Evolutionary conservation across 1,140 invertebrate species (phyloP), one percentile per base, ranked within the genome.

Genomic region (Sinella curviseta): DNA sequence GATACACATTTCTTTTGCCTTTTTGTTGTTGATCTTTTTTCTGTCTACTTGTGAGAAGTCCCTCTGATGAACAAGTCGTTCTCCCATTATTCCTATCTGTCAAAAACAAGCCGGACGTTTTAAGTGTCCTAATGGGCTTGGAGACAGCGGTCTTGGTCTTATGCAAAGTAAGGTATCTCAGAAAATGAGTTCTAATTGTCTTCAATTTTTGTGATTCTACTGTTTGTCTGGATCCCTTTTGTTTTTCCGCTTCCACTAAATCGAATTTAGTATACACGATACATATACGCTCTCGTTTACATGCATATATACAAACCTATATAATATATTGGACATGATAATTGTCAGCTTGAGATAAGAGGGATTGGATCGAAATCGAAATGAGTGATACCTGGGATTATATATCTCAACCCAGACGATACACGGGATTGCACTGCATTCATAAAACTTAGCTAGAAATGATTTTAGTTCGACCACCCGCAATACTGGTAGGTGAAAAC

Each of bases 121-220:
- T 74, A 81, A 81, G 74, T 79, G 78, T 75, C 75, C 78, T 81
- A 81, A 81, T 81, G 80, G 80, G 78, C 76, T 65, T 34, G 80
- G 80, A 81, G 80, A 81, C 80, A 78, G 80, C 80, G 80, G 80
- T 77, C 31, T 73, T 77, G n/a, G n/a, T n/a, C n/a, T n/a, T n/a
- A n/a, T n/a, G n/a, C n/a, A n/a, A 30, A 75, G 78, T 81, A 79
- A 81, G 79, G 60, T 76, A 60, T 60, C 39, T 28, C 12, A 67
- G 28, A 67, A 67, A 30, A 24, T 67, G 60, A 81, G 60, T 79
- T 81, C 80, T 81, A 81, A 81, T 81, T 81, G 80, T 81, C n/a
- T 81, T 81, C 78, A 67, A 55, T 76, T 57, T 74, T 3, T 60
- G 39, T 48, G 39, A 48, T 48, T 48, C 17, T 4, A 17, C 17